These are phyloP conservation scores for Micromesistius poutassou DNA, from an alignment of 2,797 vertebrate species.

Conservation along the genomic window DNA sequence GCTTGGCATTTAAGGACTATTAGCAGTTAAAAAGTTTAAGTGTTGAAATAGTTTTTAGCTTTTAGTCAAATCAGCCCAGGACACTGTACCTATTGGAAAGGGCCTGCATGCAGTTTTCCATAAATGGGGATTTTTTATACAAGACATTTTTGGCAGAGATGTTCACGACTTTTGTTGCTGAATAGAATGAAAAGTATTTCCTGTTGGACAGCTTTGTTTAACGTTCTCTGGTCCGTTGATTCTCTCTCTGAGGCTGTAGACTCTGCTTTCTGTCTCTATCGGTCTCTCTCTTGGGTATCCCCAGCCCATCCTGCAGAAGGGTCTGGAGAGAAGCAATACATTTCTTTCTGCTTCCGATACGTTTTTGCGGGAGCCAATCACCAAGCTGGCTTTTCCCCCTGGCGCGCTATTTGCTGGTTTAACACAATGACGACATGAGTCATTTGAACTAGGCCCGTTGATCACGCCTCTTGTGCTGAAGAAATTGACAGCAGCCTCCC, in stretches of 20 bases:
- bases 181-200: conserved; percentile 22
- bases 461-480: too few species aligned
- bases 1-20: background rate
- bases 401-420: too few species aligned
- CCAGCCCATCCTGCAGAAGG: too few species aligned
- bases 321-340: too few species aligned
- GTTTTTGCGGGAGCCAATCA: too few species aligned
- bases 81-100: background rate
- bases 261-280: conserved; percentile 1
- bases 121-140: background rate
- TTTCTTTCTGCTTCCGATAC: too few species aligned
- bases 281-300: conserved; percentile 1
- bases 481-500: too few species aligned
- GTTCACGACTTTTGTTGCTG: conserved; percentile 11
- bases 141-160: conserved; percentile 7
- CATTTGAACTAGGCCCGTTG: too few species aligned
- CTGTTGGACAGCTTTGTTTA: conserved; percentile 15
- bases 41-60: too few species aligned
- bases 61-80: background rate
- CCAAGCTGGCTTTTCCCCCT: too few species aligned
- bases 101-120: background rate
- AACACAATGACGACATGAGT: too few species aligned
- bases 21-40: background rate
- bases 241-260: conserved; percentile 14
- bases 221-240: conserved; percentile 15